Evolutionary conservation across 2,888 invertebrate species (phyloP).

Genomic region (Drosophila meridionalis): DNA sequence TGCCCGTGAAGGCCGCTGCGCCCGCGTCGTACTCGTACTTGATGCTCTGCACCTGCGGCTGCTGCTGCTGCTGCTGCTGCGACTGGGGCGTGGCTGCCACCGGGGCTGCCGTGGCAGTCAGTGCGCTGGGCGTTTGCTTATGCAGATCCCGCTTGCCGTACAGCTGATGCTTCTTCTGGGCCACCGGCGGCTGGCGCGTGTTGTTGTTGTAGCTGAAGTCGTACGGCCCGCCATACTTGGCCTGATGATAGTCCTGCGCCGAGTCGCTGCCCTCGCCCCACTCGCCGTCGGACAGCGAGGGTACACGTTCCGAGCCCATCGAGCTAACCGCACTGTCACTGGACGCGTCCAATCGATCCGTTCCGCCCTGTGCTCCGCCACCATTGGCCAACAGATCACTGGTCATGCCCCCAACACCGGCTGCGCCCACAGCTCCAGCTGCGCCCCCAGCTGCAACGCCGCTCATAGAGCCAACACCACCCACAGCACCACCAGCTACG

Average conservation of each 20-base stretch:
- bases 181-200: constrained; percentile 88
- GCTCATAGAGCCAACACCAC: constrained; percentile 31
- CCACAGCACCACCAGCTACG: constrained; percentile 32
- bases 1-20: constrained; percentile 73
- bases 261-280: constrained; percentile 97
- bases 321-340: constrained; percentile 97
- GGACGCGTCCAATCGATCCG: constrained; percentile 92
- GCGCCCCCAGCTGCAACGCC: background rate
- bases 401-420: constrained; percentile 81
- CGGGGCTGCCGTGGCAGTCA: constrained; percentile 59
- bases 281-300: constrained; percentile 94
- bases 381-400: constrained; percentile 73
- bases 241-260: constrained; percentile 90
- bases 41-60: constrained; percentile 84
- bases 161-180: constrained; percentile 97
- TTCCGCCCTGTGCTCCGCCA: constrained; percentile 84
- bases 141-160: constrained; percentile 95
- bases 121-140: constrained; percentile 84
- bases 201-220: constrained; percentile 88
- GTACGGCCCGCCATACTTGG: constrained; percentile 87
- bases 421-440: constrained; percentile 57
- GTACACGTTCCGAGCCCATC: constrained; percentile 96
- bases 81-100: constrained; percentile 50
- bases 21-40: constrained; percentile 87
- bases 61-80: constrained; percentile 33